phyloP scores from a whole-genome alignment of 1,140 invertebrate genomes.

The Sycophaga agraensis region DNA sequence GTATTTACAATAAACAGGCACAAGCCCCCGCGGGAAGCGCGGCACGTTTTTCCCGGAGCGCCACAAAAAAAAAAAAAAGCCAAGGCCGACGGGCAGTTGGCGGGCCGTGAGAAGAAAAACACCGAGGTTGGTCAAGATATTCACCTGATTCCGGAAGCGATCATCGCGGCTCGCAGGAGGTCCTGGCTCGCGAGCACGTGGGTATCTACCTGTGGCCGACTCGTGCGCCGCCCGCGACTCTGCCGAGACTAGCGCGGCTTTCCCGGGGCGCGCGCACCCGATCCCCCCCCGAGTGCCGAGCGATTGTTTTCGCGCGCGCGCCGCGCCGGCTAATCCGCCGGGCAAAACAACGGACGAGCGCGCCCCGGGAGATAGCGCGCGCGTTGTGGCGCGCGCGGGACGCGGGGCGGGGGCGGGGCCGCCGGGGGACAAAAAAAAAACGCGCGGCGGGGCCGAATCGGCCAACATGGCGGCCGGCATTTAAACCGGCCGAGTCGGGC shows the following conservation, averaged over 20 bases:
- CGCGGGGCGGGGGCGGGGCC: too few relatives aligned
- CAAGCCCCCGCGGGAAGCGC: too few relatives aligned
- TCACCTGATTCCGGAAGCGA: too few relatives aligned
- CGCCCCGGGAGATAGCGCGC: background rate
- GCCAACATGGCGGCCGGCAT: background rate
- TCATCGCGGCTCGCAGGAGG: too few relatives aligned
- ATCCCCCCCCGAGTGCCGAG: background rate
- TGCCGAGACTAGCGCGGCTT: constrained; percentile 2
- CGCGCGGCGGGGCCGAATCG: background rate
- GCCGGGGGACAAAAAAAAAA: too few relatives aligned
- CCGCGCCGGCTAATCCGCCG: background rate
- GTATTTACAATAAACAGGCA: background rate
- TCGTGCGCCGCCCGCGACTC: background rate
- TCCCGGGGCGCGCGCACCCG: background rate
- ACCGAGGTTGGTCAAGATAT: too few relatives aligned
- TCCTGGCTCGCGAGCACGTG: background rate
- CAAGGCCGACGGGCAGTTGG: too few relatives aligned
- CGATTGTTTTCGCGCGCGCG: constrained; percentile 16
- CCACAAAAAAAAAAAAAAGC: too few relatives aligned
- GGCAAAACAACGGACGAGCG: constrained; percentile 23
- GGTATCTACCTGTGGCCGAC: background rate
- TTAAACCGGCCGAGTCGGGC: background rate
- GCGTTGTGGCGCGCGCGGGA: too few relatives aligned
- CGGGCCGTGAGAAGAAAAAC: too few relatives aligned
- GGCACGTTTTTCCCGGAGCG: too few relatives aligned